phyloP scores from a whole-genome alignment of 2,888 invertebrate genomes.

The Podotricha telesiphe region DNA sequence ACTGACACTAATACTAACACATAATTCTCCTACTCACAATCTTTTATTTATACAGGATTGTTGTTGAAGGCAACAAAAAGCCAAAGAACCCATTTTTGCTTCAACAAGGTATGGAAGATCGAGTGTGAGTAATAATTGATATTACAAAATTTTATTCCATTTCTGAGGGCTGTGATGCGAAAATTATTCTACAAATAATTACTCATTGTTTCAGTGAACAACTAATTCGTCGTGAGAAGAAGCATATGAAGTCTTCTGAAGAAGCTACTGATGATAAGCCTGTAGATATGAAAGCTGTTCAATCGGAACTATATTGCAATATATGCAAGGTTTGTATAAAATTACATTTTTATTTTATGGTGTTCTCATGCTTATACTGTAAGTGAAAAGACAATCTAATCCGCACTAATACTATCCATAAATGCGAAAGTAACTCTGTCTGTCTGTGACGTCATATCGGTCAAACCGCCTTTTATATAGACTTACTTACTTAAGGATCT shows the following conservation, averaged over 20 bases:
- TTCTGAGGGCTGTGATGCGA: too few relatives aligned
- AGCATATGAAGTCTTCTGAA: constrained; percentile 45
- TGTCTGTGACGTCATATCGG: too few relatives aligned
- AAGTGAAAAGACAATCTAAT: too few relatives aligned
- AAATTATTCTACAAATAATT: too few relatives aligned
- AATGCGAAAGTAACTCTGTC: too few relatives aligned
- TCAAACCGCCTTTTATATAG: too few relatives aligned
- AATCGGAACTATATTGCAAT: constrained; percentile 63
- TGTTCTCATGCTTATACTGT: too few relatives aligned
- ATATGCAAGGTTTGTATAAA: constrained; percentile 65
- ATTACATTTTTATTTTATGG: too few relatives aligned
- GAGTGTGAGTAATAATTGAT: constrained; percentile 43
- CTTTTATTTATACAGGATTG: constrained; percentile 55
- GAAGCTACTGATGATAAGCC: constrained; percentile 19
- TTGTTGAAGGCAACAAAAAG: constrained; percentile 67
- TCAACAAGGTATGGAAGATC: constrained; percentile 54
- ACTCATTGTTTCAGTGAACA: constrained; percentile 53
- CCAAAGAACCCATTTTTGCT: constrained; percentile 66
- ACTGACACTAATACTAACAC: not conserved
- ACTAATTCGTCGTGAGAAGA: constrained; percentile 71
- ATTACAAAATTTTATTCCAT: not conserved
- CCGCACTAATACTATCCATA: too few relatives aligned
- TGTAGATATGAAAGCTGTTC: constrained; percentile 36
- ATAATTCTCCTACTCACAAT: not conserved
- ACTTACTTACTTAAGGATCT: too few relatives aligned